Evolutionary conservation across 2,113 vertebrate genomes (phyloP).

Genomic region (Bubalus kerabau): DNA sequence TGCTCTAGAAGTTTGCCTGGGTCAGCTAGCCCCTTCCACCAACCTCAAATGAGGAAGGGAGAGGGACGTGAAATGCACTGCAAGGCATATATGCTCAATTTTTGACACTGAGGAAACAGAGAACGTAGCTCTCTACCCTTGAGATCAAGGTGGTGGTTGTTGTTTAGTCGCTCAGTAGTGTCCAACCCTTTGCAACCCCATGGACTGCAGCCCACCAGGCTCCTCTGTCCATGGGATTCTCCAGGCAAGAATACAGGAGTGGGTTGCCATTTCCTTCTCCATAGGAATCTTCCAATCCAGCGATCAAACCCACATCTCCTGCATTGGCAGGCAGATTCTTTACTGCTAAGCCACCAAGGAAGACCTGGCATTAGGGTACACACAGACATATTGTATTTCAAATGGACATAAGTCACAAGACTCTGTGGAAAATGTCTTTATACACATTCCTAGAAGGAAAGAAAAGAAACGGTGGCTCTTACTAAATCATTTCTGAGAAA

Average conservation of each 20-base stretch:
- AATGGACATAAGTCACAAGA: not conserved
- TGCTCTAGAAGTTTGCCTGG: not conserved
- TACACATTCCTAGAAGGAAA: not conserved
- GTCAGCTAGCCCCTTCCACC: not conserved
- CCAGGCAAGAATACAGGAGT: not conserved
- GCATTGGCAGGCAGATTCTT: not conserved
- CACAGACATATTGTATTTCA: not conserved
- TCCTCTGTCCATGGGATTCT: not conserved
- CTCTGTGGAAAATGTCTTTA: not conserved
- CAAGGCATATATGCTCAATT: rapidly evolving
- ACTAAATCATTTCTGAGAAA: not conserved
- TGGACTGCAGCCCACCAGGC: not conserved
- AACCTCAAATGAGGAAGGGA: too few species aligned
- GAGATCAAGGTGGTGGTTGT: rapidly evolving
- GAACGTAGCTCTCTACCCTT: too few species aligned
- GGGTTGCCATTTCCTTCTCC: not conserved
- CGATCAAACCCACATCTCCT: not conserved
- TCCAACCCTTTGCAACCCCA: not conserved
- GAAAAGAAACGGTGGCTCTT: not conserved
- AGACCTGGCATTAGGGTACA: rapidly evolving
- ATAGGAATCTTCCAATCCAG: not conserved
- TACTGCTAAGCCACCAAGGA: not conserved
- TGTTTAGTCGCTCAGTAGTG: not conserved
- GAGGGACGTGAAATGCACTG: not conserved
- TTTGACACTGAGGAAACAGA: not conserved